Percentiles rank a stretch among this genome's conserved stretches.
phyloP scores from a whole-genome alignment of 2,888 invertebrate species.

The Leucophenga montana region DNA sequence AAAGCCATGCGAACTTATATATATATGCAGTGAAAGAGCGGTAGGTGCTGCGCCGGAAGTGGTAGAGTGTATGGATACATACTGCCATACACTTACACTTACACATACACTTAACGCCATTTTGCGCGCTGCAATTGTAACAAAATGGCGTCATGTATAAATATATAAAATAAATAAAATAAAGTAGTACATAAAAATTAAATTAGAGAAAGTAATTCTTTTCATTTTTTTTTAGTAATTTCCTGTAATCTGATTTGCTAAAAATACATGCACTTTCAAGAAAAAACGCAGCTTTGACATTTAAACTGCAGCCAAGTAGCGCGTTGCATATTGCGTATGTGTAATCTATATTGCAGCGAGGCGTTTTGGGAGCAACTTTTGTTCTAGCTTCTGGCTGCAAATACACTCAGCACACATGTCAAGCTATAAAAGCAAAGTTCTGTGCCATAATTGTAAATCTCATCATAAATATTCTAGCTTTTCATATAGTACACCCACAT shows the following conservation, averaged over 20 bases:
- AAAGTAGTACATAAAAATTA: not conserved
- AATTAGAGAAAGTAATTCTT: no score
- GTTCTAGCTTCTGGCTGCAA: not conserved
- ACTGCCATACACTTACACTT: not conserved
- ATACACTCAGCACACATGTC: not conserved
- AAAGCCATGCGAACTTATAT: not conserved
- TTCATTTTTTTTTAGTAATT: not conserved
- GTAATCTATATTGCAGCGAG: no score
- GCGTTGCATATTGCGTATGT: no score
- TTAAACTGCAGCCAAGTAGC: no score
- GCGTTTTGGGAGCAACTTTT: no score
- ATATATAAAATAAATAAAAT: not conserved
- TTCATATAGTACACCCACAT: no score
- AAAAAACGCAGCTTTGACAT: no score
- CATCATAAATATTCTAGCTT: constrained; percentile 15
- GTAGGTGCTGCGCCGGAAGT: no score
- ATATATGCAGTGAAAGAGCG: no score
- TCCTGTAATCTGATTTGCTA: not conserved
- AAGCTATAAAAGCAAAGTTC: constrained; percentile 3
- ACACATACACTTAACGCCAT: no score
- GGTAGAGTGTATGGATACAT: not conserved
- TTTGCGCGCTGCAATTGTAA: not conserved
- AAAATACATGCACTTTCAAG: no score
- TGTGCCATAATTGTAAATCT: constrained; percentile 19
- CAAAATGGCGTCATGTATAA: not conserved